A percentile compares a stretch with the other conserved stretches of the same genome.
Evolutionary conservation across 2,888 invertebrate species (phyloP).

Genomic region (Nyleta sp.): DNA sequence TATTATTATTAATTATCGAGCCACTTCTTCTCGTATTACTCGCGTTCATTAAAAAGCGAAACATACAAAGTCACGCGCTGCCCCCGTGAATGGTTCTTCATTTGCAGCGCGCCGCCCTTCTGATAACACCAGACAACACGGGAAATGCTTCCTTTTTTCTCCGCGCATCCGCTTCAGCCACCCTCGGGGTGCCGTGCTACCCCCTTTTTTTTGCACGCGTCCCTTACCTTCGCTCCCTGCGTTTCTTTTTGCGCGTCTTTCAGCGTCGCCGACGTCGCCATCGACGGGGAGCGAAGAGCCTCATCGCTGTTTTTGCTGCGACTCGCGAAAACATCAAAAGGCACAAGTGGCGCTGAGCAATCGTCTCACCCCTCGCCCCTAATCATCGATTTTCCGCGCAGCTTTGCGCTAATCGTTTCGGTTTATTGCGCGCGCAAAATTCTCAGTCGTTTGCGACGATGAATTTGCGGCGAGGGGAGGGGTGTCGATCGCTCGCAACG

Average conservation of each 20-base stretch:
- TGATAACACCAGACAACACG: slow-evolving; percentile 41
- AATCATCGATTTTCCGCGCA: slow-evolving; percentile 25
- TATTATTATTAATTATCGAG: slow-evolving; percentile 79
- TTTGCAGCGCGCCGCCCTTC: slow-evolving; percentile 60
- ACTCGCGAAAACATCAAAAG: slow-evolving; percentile 36
- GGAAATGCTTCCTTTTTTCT: slow-evolving; percentile 46
- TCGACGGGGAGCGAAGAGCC: slow-evolving; percentile 3
- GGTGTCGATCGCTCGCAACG: slow-evolving; percentile 77
- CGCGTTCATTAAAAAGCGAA: slow-evolving; percentile 76
- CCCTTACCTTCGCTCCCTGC: slow-evolving; percentile 19
- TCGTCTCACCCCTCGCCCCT: not conserved
- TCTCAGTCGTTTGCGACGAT: not conserved
- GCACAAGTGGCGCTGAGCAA: slow-evolving; percentile 17
- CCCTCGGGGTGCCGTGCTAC: slow-evolving; percentile 5
- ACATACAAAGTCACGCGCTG: slow-evolving; percentile 46
- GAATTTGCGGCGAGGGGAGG: slow-evolving; percentile 73
- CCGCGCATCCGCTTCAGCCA: slow-evolving; percentile 42
- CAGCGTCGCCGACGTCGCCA: not conserved
- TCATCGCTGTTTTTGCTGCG: not conserved
- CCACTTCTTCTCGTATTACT: slow-evolving; percentile 72
- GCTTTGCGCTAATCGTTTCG: slow-evolving; percentile 14
- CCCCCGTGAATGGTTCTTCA: slow-evolving; percentile 65
- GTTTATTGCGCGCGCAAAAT: slow-evolving; percentile 16
- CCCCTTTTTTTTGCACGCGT: slow-evolving; percentile 24
- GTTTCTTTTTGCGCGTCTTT: slow-evolving; percentile 38